A percentile compares a stretch with the other conserved stretches of the same genome.
phyloP scores from a whole-genome alignment of 2,797 vertebrate species.

The Nyctalus aviator region DNA sequence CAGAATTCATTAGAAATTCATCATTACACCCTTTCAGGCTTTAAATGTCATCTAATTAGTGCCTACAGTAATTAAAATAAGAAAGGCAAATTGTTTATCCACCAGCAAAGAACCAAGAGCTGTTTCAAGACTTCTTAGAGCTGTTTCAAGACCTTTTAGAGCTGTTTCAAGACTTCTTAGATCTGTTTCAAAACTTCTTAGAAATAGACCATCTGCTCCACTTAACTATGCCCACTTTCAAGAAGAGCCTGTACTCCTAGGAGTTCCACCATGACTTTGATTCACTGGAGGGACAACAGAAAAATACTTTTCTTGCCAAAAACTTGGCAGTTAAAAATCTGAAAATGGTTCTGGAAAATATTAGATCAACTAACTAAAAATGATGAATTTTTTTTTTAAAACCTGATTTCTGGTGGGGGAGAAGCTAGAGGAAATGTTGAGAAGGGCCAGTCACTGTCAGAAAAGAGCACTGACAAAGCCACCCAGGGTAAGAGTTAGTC shows the following conservation, averaged over 20 bases:
- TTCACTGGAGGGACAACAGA: not conserved
- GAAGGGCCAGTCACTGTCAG: not conserved
- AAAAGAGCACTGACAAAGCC: not conserved
- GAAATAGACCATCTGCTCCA: not conserved
- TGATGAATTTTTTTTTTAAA: not conserved
- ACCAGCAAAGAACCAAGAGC: constrained; percentile 11
- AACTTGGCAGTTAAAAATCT: constrained; percentile 32
- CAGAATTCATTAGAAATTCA: constrained; percentile 58
- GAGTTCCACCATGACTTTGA: not conserved
- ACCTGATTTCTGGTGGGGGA: constrained; percentile 1
- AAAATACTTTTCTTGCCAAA: constrained; percentile 10
- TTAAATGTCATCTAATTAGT: constrained; percentile 61
- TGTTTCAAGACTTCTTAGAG: constrained; percentile 54
- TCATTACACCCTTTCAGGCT: constrained; percentile 18
- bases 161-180: constrained; percentile 48
- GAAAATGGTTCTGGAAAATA: constrained; percentile 31
- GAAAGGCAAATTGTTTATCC: constrained; percentile 55
- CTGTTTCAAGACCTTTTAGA: constrained; percentile 49
- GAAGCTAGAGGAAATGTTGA: constrained; percentile 18
- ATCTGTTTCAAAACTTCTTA: constrained; percentile 54
- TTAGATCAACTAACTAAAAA: not conserved
- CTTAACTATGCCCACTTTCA: not conserved
- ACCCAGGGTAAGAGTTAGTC: constrained; percentile 9
- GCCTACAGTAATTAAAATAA: constrained; percentile 47
- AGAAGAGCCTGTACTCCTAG: not conserved